A percentile compares a stretch with the other conserved stretches of the same genome.
Conservation (phyloP, 2,888 invertebrate species). For the Willowsia nigromaculata region DNA sequence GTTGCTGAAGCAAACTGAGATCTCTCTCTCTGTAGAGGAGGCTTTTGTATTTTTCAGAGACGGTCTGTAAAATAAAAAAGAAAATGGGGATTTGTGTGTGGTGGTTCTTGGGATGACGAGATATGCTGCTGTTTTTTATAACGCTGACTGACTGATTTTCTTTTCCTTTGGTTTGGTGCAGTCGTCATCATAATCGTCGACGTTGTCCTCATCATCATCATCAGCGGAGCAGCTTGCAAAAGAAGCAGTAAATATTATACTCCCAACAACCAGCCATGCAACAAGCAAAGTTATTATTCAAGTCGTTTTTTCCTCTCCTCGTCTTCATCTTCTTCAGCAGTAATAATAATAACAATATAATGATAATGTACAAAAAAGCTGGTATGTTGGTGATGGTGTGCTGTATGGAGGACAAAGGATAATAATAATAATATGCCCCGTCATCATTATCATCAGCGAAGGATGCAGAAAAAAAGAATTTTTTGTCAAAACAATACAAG, state of each 20-base stretch:
- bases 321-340: background rate
- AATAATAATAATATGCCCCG: slow-evolving; percentile 31
- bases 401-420: slow-evolving; percentile 15
- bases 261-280: background rate
- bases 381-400: background rate
- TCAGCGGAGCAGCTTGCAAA: background rate
- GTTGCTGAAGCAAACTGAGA: background rate
- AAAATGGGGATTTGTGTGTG: background rate
- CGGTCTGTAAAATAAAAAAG: background rate
- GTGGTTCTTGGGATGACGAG: background rate
- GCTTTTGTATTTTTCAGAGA: background rate
- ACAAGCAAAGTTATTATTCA: slow-evolving; percentile 11
- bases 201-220: background rate
- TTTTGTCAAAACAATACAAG: slow-evolving; percentile 45
- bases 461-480: slow-evolving; percentile 19
- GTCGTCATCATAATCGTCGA: background rate
- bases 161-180: background rate
- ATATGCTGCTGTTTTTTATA: background rate
- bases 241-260: background rate
- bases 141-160: background rate
- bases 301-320: slow-evolving; percentile 15
- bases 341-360: slow-evolving; percentile 29
- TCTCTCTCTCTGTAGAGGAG: background rate
- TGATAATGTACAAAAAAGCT: slow-evolving; percentile 14
- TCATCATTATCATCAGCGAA: slow-evolving; percentile 37